Evolutionary conservation across 2,113 vertebrate genomes (phyloP), one percentile per base, ranked within the genome.

Genomic region (Leucopsar rothschildi): DNA sequence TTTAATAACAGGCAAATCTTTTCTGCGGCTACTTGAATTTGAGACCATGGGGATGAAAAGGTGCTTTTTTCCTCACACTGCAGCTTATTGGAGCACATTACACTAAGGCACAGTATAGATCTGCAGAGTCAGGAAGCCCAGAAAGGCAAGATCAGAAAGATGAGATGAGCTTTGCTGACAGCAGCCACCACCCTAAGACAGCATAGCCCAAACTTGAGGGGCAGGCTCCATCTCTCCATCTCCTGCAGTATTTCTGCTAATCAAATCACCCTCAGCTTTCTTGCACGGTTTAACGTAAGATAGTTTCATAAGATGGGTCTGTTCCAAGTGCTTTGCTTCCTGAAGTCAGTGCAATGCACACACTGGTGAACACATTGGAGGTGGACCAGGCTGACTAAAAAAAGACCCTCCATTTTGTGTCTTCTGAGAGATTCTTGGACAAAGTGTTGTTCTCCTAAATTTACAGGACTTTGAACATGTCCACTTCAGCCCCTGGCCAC

Each of bases 91-190:
- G 31, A 52, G 65, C 31, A 27, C 35, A 9, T 1, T 33, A 52
- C 42, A 75, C 23, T 2, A 10, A 12, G 15, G 11, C 9, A 0
- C 18, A 39, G 60, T 5, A 23, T 0, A 37, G 33, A 65, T 45
- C 31, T 52, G 50, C 50, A 77, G 55, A 60, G 60, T 63, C 66
- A 59, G 45, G 50, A 87, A 86, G 61, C 4, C 3, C 55, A 56
- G 29, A 37, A 53, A 61, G 19, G 16, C 23, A 77, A n/a, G 37
- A 61, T 42, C 8, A 76, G 20, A 70, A 45, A 37, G 55, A 60
- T 28, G 60, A 76, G 71, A 64, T 40, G 61, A 79, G 27, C 57
- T 76, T 31, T 3, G 2, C 3, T 49, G 40, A 71, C 31, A 83
- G 76, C 44, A 79, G 31, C 37, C 53, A 72, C 31, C 24, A 79